These are phyloP conservation scores for Oryzias javanicus DNA, from an alignment of 2,113 vertebrate species.

Conservation along the genomic window DNA sequence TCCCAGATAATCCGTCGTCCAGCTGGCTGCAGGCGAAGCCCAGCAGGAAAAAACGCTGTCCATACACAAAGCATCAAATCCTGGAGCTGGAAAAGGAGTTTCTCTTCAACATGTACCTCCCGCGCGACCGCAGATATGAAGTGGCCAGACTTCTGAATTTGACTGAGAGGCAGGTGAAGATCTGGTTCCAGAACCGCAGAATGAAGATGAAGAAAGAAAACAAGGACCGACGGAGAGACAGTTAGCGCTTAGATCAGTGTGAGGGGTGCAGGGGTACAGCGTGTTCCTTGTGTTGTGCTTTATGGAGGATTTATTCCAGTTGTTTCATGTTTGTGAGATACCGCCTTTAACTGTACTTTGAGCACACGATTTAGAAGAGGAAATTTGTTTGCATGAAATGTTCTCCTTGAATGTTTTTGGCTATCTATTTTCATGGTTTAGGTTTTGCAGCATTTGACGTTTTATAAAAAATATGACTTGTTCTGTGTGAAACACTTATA, in stretches of 20 bases:
- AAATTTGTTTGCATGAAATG: slow-evolving; percentile 57
- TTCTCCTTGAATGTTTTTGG: slow-evolving; percentile 75
- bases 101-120: slow-evolving; percentile 99
- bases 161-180: slow-evolving; percentile 99
- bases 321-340: slow-evolving; percentile 85
- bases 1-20: slow-evolving; percentile 91
- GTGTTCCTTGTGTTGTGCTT: slow-evolving; percentile 70
- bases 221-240: slow-evolving; percentile 92
- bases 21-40: slow-evolving; percentile 99
- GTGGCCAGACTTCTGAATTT: slow-evolving; percentile 92
- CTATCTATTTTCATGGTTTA: slow-evolving; percentile 66
- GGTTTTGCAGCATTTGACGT: slow-evolving; percentile 42
- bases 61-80: slow-evolving; percentile 96
- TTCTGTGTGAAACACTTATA: too few relatives aligned
- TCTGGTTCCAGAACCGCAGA: slow-evolving; percentile 99
- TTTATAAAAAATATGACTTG: neutral
- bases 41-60: slow-evolving; percentile 95
- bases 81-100: slow-evolving; percentile 98
- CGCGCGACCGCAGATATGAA: slow-evolving; percentile 96
- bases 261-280: slow-evolving; percentile 26
- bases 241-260: slow-evolving; percentile 69
- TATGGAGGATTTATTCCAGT: slow-evolving; percentile 70
- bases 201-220: slow-evolving; percentile 99
- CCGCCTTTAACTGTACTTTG: slow-evolving; percentile 80
- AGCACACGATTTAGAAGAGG: slow-evolving; percentile 13